phyloP scores from a whole-genome alignment of 2,113 vertebrate species.

The Ornithorhynchus anatinus region DNA sequence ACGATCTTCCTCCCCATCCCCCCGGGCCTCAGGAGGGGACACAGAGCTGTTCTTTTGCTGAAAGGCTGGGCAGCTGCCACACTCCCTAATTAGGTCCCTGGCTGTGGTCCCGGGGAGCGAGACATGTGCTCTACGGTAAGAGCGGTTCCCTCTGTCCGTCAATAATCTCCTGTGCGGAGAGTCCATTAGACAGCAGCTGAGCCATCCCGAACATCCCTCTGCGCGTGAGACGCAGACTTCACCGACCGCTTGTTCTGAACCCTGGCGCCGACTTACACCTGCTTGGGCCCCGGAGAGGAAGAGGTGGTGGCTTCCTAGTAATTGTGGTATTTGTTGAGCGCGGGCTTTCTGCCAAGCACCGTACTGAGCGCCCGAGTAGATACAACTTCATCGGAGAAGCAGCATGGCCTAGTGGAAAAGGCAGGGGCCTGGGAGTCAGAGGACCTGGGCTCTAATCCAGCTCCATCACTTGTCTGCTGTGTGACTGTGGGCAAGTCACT shows the following conservation, averaged over 20 bases:
- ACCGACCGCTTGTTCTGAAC: neutral
- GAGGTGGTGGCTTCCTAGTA: neutral
- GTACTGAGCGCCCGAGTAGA: no score
- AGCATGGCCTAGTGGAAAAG: no score
- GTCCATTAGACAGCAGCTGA: neutral
- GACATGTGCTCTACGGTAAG: slow-evolving; percentile 42
- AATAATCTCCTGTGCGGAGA: slow-evolving; percentile 15
- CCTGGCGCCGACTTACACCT: neutral
- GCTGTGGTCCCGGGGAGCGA: slow-evolving; percentile 1
- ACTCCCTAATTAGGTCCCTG: slow-evolving; percentile 52
- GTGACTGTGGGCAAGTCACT: no score
- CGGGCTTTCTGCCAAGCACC: no score
- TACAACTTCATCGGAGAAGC: no score
- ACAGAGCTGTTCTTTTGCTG: slow-evolving; percentile 4
- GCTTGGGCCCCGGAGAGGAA: neutral
- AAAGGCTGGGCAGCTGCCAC: slow-evolving; percentile 54
- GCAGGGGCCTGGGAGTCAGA: no score
- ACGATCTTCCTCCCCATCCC: neutral
- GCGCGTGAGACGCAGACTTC: neutral
- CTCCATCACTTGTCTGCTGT: no score
- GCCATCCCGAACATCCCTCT: neutral
- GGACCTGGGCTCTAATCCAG: no score
- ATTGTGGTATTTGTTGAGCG: no score
- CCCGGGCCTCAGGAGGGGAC: neutral
- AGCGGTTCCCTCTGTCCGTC: slow-evolving; percentile 9